Conservation (phyloP, 2,888 invertebrate species). For the Pristionchus maxplancki region DNA sequence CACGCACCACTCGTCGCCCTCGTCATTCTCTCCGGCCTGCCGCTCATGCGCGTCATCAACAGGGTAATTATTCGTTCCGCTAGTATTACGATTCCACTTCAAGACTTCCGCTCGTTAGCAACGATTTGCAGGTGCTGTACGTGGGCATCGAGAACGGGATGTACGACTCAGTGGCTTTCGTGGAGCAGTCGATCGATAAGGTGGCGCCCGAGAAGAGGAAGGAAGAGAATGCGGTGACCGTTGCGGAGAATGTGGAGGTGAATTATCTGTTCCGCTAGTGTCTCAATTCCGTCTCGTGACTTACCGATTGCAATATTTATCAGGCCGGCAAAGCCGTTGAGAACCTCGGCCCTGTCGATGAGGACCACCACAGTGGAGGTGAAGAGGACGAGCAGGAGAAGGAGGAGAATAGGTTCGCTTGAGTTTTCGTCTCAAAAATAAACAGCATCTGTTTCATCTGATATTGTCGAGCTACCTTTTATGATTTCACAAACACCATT, state of each 20-base stretch:
- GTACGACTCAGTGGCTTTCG: background rate
- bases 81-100: background rate
- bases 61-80: constrained; percentile 10
- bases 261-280: background rate
- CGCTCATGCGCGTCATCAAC: constrained; percentile 41
- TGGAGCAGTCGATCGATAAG: constrained; percentile 12
- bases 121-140: constrained; percentile 36
- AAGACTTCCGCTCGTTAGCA: constrained; percentile 27
- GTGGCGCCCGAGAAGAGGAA: background rate
- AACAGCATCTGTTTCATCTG: no score
- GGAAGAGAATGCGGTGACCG: background rate
- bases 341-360: background rate
- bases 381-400: background rate
- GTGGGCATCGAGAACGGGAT: constrained; percentile 47
- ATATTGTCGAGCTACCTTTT: no score
- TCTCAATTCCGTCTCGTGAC: no score
- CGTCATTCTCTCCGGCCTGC: constrained; percentile 15
- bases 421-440: background rate
- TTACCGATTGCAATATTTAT: no score
- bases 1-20: background rate
- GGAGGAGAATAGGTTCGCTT: background rate
- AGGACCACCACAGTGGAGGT: background rate
- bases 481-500: no score
- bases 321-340: background rate
- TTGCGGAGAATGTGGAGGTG: background rate